A percentile compares a stretch with the other conserved stretches of the same genome.
phyloP scores from a whole-genome alignment of 30 jellyfish, hydroid and myxozoan species.

The Aurelia aurita region DNA sequence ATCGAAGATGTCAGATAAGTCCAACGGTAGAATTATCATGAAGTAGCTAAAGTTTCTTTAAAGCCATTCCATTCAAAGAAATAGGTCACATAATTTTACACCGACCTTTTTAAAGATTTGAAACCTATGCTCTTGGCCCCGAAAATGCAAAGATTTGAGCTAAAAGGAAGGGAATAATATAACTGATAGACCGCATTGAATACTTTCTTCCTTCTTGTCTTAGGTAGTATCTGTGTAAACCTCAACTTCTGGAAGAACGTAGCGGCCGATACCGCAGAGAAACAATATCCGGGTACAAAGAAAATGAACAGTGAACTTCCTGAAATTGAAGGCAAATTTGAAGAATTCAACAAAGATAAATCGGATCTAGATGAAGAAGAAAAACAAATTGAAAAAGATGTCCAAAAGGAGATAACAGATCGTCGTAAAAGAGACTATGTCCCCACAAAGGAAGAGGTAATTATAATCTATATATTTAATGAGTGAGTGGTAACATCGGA shows the following conservation, averaged over 20 bases:
- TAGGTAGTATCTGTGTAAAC: constrained; percentile 61
- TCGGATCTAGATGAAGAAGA: constrained; percentile 35
- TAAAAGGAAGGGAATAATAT: too few species aligned
- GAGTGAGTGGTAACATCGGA: too few species aligned
- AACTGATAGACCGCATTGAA: neutral
- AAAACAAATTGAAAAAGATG: constrained; percentile 44
- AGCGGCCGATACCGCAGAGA: constrained; percentile 49
- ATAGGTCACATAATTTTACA: too few species aligned
- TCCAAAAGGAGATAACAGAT: constrained; percentile 15
- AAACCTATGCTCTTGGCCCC: too few species aligned
- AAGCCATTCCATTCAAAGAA: too few species aligned
- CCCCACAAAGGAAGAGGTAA: constrained; percentile 47
- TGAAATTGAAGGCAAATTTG: constrained; percentile 52
- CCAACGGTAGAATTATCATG: too few species aligned
- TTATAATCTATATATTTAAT: too few species aligned
- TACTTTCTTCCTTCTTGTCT: neutral
- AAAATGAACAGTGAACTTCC: constrained; percentile 52
- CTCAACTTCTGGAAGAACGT: constrained; percentile 45
- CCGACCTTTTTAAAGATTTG: too few species aligned
- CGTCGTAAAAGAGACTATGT: constrained; percentile 50
- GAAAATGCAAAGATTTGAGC: too few species aligned
- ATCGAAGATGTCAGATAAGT: too few species aligned
- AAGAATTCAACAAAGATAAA: constrained; percentile 55
- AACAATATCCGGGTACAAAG: constrained; percentile 70
- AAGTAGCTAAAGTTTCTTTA: too few species aligned